These are phyloP conservation scores for Myocastor coypus DNA, from an alignment of 2,113 vertebrate species.

Conservation along the genomic window DNA sequence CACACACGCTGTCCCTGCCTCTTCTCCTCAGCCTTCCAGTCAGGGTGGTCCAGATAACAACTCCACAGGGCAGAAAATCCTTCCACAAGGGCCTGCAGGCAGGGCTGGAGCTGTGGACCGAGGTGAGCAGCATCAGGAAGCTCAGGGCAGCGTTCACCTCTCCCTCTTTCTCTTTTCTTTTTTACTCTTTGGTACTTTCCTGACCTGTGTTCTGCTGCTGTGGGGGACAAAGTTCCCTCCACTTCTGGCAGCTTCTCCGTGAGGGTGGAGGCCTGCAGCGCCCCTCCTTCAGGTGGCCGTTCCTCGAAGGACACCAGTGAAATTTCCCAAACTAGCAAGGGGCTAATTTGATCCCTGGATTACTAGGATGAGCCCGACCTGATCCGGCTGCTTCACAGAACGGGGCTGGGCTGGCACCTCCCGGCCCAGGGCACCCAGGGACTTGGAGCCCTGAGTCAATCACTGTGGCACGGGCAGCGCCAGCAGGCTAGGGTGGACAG, in stretches of 20 bases:
- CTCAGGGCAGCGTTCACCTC: neutral
- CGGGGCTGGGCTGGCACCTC: neutral
- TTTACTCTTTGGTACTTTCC: neutral
- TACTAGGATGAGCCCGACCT: neutral
- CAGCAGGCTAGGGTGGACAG: neutral
- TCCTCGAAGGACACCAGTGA: neutral
- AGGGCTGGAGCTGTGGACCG: no score
- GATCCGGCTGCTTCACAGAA: neutral
- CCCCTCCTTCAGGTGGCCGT: neutral
- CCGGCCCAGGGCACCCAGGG: neutral
- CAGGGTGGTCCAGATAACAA: slow-evolving; percentile 2
- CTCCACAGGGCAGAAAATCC: neutral
- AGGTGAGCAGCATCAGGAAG: rapidly evolving
- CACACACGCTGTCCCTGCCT: neutral
- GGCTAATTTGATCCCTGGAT: neutral
- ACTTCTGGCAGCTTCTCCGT: neutral
- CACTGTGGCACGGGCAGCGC: neutral
- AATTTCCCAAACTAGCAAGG: neutral
- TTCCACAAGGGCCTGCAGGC: neutral
- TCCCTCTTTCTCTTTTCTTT: neutral
- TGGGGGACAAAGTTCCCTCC: no score
- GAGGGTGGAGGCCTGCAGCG: neutral
- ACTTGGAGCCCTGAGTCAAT: neutral
- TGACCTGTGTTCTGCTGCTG: neutral
- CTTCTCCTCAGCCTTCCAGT: neutral